A percentile compares a stretch with the other conserved stretches of the same genome.
phyloP scores from a whole-genome alignment of 2,797 vertebrate species.

The Brachyalestes nurse region DNA sequence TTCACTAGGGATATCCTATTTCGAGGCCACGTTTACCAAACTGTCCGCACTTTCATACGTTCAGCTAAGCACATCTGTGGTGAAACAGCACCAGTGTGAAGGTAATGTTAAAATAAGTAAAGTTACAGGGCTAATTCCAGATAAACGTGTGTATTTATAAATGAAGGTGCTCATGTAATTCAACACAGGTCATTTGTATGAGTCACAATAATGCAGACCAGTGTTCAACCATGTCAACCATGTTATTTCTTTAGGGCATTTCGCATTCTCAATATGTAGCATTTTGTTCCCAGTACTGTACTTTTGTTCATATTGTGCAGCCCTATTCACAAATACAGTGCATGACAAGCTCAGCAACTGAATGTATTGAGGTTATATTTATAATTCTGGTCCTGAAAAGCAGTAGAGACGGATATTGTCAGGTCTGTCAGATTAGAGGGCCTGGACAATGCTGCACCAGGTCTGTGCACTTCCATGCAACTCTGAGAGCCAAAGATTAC shows the following conservation, averaged over 20 bases:
- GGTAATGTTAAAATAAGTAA: neutral
- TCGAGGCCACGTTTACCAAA: slow-evolving; percentile 43
- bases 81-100: neutral
- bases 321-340: neutral
- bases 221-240: neutral
- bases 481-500: slow-evolving; percentile 11
- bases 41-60: slow-evolving; percentile 15
- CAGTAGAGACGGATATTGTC: neutral
- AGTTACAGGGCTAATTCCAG: neutral
- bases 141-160: neutral
- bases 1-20: slow-evolving; percentile 37
- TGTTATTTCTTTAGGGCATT: neutral
- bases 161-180: neutral
- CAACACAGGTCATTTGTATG: too few relatives aligned
- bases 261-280: neutral
- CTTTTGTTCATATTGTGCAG: neutral
- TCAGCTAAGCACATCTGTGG: slow-evolving; percentile 23
- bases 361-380: neutral
- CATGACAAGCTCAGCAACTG: neutral
- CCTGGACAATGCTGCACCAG: slow-evolving; percentile 2
- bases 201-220: neutral
- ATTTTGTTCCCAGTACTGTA: neutral
- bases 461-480: slow-evolving; percentile 5
- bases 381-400: neutral
- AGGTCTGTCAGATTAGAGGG: slow-evolving; percentile 35